These are phyloP conservation scores for Tenthredo notha DNA, from an alignment of 2,888 invertebrate species.

Conservation along the genomic window DNA sequence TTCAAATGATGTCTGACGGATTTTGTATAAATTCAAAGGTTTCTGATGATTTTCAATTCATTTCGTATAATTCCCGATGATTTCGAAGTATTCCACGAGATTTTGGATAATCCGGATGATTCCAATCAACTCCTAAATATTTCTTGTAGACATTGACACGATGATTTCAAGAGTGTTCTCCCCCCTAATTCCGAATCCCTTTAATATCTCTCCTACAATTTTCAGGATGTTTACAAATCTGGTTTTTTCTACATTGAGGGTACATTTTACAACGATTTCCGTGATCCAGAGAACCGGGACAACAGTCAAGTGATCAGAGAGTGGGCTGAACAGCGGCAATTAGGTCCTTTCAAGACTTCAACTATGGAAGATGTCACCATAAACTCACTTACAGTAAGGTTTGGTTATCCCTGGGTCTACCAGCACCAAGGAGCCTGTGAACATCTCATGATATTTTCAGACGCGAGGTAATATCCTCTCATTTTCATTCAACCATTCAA, in stretches of 20 bases:
- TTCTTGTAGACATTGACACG: neutral
- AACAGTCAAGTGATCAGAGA: constrained; percentile 83
- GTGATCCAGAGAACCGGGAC: constrained; percentile 82
- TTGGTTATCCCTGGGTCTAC: constrained; percentile 89
- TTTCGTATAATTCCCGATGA: neutral
- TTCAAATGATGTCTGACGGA: neutral
- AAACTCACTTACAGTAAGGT: constrained; percentile 76
- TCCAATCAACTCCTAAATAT: neutral
- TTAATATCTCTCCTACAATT: constrained; percentile 59
- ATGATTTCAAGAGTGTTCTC: constrained; percentile 15
- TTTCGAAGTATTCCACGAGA: neutral
- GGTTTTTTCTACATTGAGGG: constrained; percentile 89
- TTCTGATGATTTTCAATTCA: neutral
- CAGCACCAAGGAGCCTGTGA: constrained; percentile 96
- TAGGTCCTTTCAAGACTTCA: constrained; percentile 79
- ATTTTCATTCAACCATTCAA: neutral
- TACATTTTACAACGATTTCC: constrained; percentile 88
- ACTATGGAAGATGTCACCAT: constrained; percentile 80
- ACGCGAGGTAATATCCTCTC: constrained; percentile 80
- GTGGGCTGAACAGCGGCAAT: constrained; percentile 81
- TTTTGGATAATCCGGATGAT: neutral
- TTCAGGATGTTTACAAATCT: constrained; percentile 84
- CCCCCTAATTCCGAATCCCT: neutral
- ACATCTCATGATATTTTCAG: constrained; percentile 91
- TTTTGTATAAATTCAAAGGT: neutral